Evolutionary conservation across 2,113 vertebrate species (phyloP), one percentile per base, ranked within the genome.

Genomic region (Tupaia tana): DNA sequence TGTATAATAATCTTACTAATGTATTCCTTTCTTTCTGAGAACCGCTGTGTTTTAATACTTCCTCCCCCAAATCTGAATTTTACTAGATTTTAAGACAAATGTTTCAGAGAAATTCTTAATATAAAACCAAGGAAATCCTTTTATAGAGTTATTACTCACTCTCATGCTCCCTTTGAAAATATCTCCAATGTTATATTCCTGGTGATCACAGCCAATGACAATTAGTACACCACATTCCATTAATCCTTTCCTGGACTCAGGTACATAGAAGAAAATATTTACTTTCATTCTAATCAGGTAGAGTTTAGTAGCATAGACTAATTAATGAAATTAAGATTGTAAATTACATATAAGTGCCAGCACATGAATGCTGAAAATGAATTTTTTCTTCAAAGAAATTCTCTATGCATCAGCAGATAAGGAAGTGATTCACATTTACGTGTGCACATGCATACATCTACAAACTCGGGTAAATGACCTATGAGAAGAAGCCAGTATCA

Each of bases 51-150:
- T 92, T 90, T 31, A 89, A 14, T 93, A 74, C 84, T 91, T 31
- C 77, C 19, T 56, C 22, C 27, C 6, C 77, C 24, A 77, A 88
- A 52, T 85, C 77, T 74, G 78, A 71, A 86, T 93, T 19, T 89
- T 0, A 70, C 27, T 81, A 66, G 69, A 59, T 94, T 97, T 91
- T 58, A 84, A 92, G 94, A 52, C n/a, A 92, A 96, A 75, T 12
- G 43, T 74, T 97, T 78, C 34, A 27, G 58, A 58, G 54, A 93
- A 95, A 87, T 82, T 43, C 10, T 87, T 89, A 73, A 81, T 64
- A 71, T 25, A 74, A 93, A 25, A 43, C 9, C 64, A 84, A 78
- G 8, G 58, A 87, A 66, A 14, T 71, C 19, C 43, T 93, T 93
- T 18, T 52, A 7, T 25, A 14, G 9, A 71, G n/a, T 13, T 22